Base-by-base conservation (phyloP, 1,140 invertebrate species). In the Drosophila santomea region DNA sequence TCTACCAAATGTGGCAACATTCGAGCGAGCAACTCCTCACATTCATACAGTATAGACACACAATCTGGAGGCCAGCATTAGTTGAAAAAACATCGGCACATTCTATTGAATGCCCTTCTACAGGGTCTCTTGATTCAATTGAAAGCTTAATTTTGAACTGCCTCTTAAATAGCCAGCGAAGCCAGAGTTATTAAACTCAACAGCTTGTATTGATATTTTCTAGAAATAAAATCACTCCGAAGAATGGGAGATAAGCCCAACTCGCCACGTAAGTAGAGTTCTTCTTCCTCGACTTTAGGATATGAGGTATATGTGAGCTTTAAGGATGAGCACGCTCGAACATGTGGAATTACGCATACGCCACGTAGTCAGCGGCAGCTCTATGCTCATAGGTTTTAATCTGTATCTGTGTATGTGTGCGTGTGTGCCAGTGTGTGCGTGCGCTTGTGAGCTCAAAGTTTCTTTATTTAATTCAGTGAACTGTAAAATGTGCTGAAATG, bases 401-500 rank as follows among this genome's bases (percentile, higher is more conserved):
- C 45, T 67, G 41, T 36, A 23, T 60, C 41, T 74, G 57, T 66
- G 60, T 60, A 44, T 57, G 14, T 36, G 43, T 56, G 38, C 52
- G 51, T 15, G 25, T 25, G 25, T 10, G 32, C 7, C 28, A 32
- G 17, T 44, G 41, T 58, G 45, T 60, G 55, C 41, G 8, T 44
- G 54, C 58, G 32, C 25, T 41, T 61, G 74, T 64, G 69, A 66
- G 75, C 79, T 79, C 83, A 80, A 88, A 88, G 83, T 88, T 88
- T 88, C 84, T 89, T 88, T 88, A 88, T 88, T 88, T 89, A 89
- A 88, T 88, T 88, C 83, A 88, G 84, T 88, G 83, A 88, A 89
- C 83, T 88, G 83, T 88, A 88, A 88, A 88, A 88, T 88, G 83
- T 88, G 83, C 83, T 88, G 83, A 88, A 88, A 88, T 89, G 83